Conservation (phyloP, 2,113 vertebrate genomes). For the Etia nguti region DNA sequence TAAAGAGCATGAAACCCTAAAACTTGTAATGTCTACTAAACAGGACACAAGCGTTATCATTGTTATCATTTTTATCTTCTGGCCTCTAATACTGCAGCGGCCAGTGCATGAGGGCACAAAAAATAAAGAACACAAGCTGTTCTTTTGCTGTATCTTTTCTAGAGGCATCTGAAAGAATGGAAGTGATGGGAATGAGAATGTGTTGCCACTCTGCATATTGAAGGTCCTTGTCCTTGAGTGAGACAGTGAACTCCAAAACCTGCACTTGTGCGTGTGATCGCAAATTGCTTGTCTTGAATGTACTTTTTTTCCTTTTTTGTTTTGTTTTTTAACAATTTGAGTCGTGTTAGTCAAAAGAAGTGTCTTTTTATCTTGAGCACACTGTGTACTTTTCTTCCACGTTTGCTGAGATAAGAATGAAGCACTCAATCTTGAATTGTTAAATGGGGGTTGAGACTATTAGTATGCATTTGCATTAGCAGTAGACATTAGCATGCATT, state of each 20-base stretch:
- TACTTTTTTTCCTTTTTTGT: accelerated
- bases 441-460: neutral
- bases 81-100: neutral
- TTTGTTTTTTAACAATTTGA: neutral
- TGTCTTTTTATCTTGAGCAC: neutral
- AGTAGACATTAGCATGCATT: conserved; percentile 37
- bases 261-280: neutral
- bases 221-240: neutral
- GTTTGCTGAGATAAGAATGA: conserved; percentile 2
- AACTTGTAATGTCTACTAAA: neutral
- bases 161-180: neutral
- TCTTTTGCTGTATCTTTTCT: neutral
- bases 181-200: neutral
- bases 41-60: neutral
- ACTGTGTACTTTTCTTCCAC: neutral
- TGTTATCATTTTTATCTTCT: neutral
- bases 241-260: neutral
- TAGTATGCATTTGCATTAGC: conserved; percentile 40
- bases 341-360: neutral
- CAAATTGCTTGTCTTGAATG: neutral
- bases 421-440: neutral
- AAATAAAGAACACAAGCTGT: neutral
- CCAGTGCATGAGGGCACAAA: neutral
- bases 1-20: neutral
- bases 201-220: neutral